Evolutionary conservation across 1,140 invertebrate species (phyloP), one percentile per base, ranked within the genome.

Genomic region (Delia radicum): DNA sequence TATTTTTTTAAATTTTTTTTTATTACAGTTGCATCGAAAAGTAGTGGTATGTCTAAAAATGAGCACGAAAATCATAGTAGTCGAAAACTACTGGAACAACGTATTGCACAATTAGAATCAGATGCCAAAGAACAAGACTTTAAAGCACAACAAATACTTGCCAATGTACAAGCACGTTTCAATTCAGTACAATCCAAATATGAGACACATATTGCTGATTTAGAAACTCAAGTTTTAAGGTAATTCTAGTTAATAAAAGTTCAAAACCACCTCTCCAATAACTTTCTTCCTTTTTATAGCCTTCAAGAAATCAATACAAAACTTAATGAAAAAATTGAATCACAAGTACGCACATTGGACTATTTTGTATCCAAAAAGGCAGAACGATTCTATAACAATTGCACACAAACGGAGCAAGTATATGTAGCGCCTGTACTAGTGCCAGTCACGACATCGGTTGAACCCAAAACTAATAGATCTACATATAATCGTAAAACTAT

Each of bases 111-210:
- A 75, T 82, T 94, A 31, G 92, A 94, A 79, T 88, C 88, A 74
- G 92, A 94, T 80, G 88, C 92, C 27, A 89, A 89, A 79, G 88
- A 89, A 26, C 91, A 93, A 79, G 93, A 94, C 78, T 82, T 89
- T 21, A 89, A 91, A 79, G 90, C 90, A n/a, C 90, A 92, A 65
- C 88, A 90, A 76, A 91, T 92, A n/a, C 80, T 94, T 27, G 78
- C 89, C 7, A 92, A 92, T 27, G 88, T 94, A 6, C 92, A 93
- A 82, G 90, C 91, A 33, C 92, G 92, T 77, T 93, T 94, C 80
- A 89, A 89, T n/a, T 90, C 92, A 55, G 91, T 93, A 88, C 93
- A 92, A 81, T 87, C 89, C 67, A 94, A 93, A 79, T 94, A 94
- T 79, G 90, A 93, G 73, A 89, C 87, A 26, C 92, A 93, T 78